Percentiles rank a stretch among this genome's conserved stretches.
Conservation (phyloP, 1,140 invertebrate species). For the Rhopalosiphum maidis region DNA sequence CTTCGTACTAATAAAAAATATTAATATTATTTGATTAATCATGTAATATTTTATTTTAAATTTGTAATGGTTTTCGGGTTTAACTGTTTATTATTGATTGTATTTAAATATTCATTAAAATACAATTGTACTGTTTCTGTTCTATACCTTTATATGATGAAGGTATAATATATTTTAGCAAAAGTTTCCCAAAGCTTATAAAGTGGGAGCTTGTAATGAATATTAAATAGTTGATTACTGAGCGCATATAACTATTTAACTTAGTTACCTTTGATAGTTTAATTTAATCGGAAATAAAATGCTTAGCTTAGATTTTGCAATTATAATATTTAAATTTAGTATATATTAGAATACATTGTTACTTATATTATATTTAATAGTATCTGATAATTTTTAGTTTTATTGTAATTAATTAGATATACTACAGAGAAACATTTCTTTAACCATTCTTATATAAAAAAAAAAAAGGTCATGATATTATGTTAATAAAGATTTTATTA, state of each 20-base stretch:
- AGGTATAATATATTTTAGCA: not conserved
- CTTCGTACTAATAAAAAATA: not conserved
- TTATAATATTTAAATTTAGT: not conserved
- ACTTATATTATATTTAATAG: not conserved
- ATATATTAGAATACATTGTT: not conserved
- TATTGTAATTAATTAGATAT: not conserved
- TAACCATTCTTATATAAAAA: too few species aligned
- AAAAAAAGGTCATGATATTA: too few species aligned
- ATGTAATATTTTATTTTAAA: not conserved
- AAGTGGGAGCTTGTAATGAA: conserved; percentile 6
- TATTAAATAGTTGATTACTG: conserved; percentile 10
- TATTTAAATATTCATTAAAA: not conserved
- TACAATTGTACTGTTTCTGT: not conserved
- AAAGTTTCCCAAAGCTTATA: not conserved
- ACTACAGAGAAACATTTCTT: not conserved
- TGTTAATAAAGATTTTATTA: not conserved
- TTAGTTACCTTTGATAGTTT: not conserved
- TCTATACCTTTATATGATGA: not conserved
- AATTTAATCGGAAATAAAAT: not conserved
- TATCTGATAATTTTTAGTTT: not conserved
- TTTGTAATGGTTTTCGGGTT: not conserved
- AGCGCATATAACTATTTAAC: not conserved
- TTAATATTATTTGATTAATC: not conserved
- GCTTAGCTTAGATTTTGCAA: not conserved
- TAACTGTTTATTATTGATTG: not conserved